Percentiles rank a stretch among this genome's conserved stretches.
Evolutionary conservation across 1,140 invertebrate genomes (phyloP).

Genomic region (Drosophila sturtevanti): DNA sequence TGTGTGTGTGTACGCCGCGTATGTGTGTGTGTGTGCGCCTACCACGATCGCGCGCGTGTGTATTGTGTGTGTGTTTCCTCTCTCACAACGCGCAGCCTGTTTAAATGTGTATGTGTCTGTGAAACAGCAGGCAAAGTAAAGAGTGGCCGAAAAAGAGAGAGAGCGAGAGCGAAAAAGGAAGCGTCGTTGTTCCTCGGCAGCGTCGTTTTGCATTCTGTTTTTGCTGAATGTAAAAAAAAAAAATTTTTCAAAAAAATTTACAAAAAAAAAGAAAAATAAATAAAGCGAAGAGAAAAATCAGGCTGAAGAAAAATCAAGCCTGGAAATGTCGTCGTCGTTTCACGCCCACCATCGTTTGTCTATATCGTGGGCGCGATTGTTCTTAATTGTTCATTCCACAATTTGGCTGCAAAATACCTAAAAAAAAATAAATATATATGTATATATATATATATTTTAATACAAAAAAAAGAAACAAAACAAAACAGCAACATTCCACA

Average conservation of each 20-base stretch:
- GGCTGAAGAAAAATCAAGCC: conserved; percentile 1
- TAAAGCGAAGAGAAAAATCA: conserved; percentile 10
- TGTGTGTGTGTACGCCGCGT: background rate
- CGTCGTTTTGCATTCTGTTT: background rate
- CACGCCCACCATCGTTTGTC: background rate
- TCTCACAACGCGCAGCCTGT: background rate
- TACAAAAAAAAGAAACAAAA: background rate
- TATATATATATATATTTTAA: no score
- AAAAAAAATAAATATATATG: no score
- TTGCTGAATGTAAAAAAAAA: conserved; percentile 11
- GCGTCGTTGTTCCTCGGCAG: background rate
- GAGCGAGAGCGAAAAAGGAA: conserved; percentile 3
- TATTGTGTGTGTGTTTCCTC: background rate
- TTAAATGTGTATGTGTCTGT: background rate
- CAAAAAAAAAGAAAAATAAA: background rate
- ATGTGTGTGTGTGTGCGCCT: background rate
- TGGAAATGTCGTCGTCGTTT: conserved; percentile 22
- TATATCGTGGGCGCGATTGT: conserved; percentile 1
- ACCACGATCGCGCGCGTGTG: background rate
- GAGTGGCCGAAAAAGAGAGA: background rate
- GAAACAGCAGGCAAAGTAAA: background rate
- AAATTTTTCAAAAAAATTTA: background rate
- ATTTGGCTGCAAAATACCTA: background rate
- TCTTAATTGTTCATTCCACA: conserved; percentile 1
- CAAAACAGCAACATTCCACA: background rate